Evolutionary conservation across 64 coral and sea anemone genomes (phyloP).

Genomic region (Dendronephthya gigantea): DNA sequence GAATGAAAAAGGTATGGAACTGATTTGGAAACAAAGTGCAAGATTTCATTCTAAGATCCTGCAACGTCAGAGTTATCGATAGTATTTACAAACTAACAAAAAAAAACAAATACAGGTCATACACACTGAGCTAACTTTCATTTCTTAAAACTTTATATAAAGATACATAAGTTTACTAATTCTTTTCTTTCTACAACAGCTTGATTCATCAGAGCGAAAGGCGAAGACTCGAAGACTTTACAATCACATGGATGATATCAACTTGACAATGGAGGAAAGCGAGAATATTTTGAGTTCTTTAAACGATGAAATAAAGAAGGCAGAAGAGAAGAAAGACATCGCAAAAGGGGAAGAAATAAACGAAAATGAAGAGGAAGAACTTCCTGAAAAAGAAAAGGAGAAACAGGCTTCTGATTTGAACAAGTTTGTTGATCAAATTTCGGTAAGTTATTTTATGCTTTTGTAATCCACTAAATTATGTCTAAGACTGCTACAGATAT

Average conservation of each 20-base stretch:
- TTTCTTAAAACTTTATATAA: no score
- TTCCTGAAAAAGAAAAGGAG: neutral
- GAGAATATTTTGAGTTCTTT: neutral
- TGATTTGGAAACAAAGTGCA: neutral
- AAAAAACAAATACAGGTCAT: no score
- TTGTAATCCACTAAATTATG: no score
- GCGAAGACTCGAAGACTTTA: neutral
- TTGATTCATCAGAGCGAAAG: neutral
- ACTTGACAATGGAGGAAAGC: neutral
- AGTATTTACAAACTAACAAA: no score
- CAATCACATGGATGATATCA: neutral
- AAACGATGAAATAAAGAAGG: neutral
- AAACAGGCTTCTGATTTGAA: neutral
- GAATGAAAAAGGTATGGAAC: neutral
- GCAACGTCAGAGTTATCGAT: neutral
- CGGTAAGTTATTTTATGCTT: no score
- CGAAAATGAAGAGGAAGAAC: neutral
- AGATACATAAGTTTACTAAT: no score
- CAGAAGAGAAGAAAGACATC: neutral
- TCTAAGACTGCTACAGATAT: no score
- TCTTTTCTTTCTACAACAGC: neutral
- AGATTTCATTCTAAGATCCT: no score
- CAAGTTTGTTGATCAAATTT: constrained; percentile 3
- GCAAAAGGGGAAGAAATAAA: neutral
- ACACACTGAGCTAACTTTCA: no score